Conservation (phyloP, 2,113 vertebrate genomes). For the Megaleporinus macrocephalus region DNA sequence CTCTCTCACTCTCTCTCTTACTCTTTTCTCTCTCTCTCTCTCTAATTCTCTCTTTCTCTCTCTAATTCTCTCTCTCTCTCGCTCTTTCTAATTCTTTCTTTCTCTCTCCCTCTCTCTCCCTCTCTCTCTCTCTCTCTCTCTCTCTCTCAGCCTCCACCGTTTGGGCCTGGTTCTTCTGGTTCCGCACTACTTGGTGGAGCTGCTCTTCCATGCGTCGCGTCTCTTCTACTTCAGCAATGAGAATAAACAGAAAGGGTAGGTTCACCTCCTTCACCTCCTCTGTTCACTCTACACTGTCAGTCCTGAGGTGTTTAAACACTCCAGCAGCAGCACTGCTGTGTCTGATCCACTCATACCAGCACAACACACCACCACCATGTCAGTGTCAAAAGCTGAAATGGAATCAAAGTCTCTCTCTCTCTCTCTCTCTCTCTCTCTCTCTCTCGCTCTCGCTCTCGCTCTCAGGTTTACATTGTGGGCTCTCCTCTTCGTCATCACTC, state of each 20-base stretch:
- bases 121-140: neutral
- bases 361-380: too few relatives aligned
- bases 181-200: constrained; percentile 86
- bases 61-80: too few relatives aligned
- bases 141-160: constrained; percentile 75
- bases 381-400: too few relatives aligned
- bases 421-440: neutral
- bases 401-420: too few relatives aligned
- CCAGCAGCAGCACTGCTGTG: too few relatives aligned
- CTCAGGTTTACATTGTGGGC: constrained; percentile 85
- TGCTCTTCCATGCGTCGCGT: constrained; percentile 85
- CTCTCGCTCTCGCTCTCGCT: neutral
- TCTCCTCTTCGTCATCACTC: constrained; percentile 82
- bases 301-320: too few relatives aligned
- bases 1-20: too few relatives aligned
- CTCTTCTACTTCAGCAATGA: constrained; percentile 88
- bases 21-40: too few relatives aligned
- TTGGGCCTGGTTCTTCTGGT: constrained; percentile 83
- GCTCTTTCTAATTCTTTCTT: neutral
- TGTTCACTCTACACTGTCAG: too few relatives aligned
- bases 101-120: neutral
- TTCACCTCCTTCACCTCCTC: neutral
- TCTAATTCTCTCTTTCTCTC: too few relatives aligned
- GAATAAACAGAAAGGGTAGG: constrained; percentile 86
- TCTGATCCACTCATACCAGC: too few relatives aligned